Base-by-base conservation (phyloP, 2,113 vertebrate genomes). In the Gambusia affinis region DNA sequence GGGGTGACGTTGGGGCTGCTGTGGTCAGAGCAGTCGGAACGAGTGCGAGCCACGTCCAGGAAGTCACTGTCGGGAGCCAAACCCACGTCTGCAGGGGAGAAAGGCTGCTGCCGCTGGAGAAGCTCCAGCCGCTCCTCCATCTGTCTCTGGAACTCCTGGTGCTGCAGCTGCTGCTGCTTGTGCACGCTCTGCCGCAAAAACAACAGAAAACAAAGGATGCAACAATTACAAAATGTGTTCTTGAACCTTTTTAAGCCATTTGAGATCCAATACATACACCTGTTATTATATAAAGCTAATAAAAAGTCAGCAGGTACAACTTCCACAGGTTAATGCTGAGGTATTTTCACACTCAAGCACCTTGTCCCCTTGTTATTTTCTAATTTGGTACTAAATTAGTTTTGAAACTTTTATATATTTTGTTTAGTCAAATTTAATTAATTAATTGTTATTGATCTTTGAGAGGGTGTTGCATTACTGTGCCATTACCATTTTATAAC, bases 101-200 rank as follows among this genome's bases (percentile, higher is more conserved):
- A 98, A 31, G 96, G 93, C 85, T 96, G 95, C 92, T 97, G 96
- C 8, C 94, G 95, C 86, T 99, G 96, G 79, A 99, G 85, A 54
- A 97, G 94, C 89, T 97, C 96, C 27, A 98, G 93, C 88, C 95
- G 96, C 91, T 98, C 96, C 82, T 97, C 97, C 92, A 99, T 95
- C 88, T 97, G 96, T 63, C 93, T 93, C 94, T 97, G 96, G 79
- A 97, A 96, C 88, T 96, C 95, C 89, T 96, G 96, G 75, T 98
- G 96, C 91, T 99, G 97, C 39, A 96, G 94, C 93, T 96, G 97
- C 91, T 94, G 96, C 89, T 98, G 97, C 88, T 95, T 96, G 22
- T 97, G 97, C 1, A 97, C 86, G 6, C 95, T 98, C 98, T 95
- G 84, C 60, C 31, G 70, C 10, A 10, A 70, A 72, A 30, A 68